Base-by-base conservation (phyloP, 2,888 invertebrate species). In the Eristalinus aeneus region DNA sequence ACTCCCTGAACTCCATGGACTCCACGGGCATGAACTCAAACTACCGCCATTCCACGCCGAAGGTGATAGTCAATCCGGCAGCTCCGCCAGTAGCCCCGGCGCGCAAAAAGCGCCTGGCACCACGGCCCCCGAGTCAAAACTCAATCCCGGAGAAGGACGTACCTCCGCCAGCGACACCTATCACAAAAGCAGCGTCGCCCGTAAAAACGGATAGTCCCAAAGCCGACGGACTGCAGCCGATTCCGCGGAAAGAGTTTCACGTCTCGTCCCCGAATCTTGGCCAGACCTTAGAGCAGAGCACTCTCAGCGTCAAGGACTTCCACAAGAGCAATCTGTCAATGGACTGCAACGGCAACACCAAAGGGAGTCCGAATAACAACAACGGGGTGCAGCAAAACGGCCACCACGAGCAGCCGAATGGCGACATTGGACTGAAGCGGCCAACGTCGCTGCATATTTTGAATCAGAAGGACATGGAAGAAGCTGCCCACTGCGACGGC, bases 1-100 rank as follows among this genome's bases (percentile, higher is more conserved):
- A 92, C 72, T 93, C 93, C 8, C 89, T 93, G 3, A 93, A 92
- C 88, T 93, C 93, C 1, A 91, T 92, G 89, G 92, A 93, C 88
- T 93, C 93, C 5, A 90, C 92, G 27, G 93, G 93, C 54, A 90
- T 93, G 90, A 91, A 91, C 84, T 91, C 90, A 22, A 90, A 90
- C 32, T 88, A 80, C 20, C 90, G 92, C 0, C 89, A 90, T 1
- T 90, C 90, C 46, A 89, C 90, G 64, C 89, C 90, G 2, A 76
- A 56, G 22, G 32, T 12, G 10, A 10, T 36, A n/a, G 58, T 27
- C 0, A 88, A 88, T 20, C 88, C 89, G 1, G 88, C 90, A 58
- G 82, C 86, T 3, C 36, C 89, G 16, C 73, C 90, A 69, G 89
- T 90, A 1, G 89, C 89, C 20, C 90, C 91, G 88, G 90, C 92